Evolutionary conservation across 2,113 vertebrate genomes (phyloP).

Genomic region (Crotalus helleri): DNA sequence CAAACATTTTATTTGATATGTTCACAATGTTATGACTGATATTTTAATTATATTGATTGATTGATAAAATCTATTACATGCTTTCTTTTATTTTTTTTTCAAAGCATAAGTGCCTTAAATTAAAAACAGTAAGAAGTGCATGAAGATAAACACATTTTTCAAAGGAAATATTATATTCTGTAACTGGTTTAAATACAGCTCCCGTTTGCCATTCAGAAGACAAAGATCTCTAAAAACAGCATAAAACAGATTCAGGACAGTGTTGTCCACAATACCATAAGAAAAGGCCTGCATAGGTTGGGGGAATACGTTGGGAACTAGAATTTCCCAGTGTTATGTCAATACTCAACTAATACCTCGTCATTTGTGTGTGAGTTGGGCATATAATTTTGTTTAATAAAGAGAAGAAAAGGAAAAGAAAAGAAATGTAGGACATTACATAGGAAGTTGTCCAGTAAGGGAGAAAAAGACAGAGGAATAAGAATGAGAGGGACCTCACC

Average conservation of each 20-base stretch:
- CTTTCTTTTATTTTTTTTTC: background rate
- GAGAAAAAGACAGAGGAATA: background rate
- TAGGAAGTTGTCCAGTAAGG: background rate
- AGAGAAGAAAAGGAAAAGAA: background rate
- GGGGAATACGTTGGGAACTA: background rate
- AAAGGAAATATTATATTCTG: background rate
- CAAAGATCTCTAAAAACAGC: background rate
- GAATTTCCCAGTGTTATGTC: background rate
- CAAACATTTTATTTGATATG: background rate
- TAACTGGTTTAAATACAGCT: background rate
- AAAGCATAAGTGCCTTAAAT: background rate
- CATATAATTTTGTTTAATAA: background rate
- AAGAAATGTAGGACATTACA: background rate
- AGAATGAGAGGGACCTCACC: background rate
- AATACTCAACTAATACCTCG: background rate
- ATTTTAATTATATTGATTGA: background rate
- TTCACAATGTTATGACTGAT: background rate
- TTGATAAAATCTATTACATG: background rate
- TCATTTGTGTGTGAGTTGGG: background rate
- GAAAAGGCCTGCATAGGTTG: background rate
- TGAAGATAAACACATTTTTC: background rate
- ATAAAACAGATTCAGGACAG: background rate
- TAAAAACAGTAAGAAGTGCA: background rate
- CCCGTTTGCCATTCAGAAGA: background rate
- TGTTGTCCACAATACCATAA: background rate